A percentile compares a stretch with the other conserved stretches of the same genome.
Conservation (phyloP, 2,113 vertebrate species). For the Nyctereutes procyonoides region DNA sequence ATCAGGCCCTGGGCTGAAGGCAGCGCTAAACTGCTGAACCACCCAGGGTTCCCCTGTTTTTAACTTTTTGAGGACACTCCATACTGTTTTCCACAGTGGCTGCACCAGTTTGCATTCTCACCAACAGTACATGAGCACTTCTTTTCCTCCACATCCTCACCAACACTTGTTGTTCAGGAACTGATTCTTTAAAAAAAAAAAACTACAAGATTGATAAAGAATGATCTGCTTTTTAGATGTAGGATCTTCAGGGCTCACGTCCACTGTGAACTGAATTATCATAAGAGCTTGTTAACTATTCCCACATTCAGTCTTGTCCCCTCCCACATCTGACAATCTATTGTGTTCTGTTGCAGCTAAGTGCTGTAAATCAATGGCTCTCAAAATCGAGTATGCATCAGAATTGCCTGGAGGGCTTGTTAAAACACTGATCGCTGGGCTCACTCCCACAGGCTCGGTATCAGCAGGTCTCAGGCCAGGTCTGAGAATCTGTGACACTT, state of each 20-base stretch:
- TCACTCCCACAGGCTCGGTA: background rate
- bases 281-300: background rate
- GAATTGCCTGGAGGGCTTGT: background rate
- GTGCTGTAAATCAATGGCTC: background rate
- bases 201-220: background rate
- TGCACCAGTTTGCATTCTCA: background rate
- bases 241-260: background rate
- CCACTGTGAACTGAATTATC: slow-evolving; percentile 35
- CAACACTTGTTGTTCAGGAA: background rate
- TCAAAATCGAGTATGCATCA: background rate
- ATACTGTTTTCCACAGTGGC: background rate
- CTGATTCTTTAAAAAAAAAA: background rate
- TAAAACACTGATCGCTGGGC: background rate
- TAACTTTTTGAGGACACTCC: background rate
- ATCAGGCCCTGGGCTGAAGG: too few species aligned
- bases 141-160: background rate
- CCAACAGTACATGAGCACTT: background rate
- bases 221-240: slow-evolving; percentile 38
- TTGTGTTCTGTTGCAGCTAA: background rate
- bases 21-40: too few species aligned
- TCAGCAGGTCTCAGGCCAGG: background rate
- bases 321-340: background rate
- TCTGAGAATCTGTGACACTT: background rate
- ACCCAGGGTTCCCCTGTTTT: background rate
- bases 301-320: background rate